A percentile compares a stretch with the other conserved stretches of the same genome.
Evolutionary conservation across 2,113 vertebrate genomes (phyloP).

Genomic region (Cairina moschata): DNA sequence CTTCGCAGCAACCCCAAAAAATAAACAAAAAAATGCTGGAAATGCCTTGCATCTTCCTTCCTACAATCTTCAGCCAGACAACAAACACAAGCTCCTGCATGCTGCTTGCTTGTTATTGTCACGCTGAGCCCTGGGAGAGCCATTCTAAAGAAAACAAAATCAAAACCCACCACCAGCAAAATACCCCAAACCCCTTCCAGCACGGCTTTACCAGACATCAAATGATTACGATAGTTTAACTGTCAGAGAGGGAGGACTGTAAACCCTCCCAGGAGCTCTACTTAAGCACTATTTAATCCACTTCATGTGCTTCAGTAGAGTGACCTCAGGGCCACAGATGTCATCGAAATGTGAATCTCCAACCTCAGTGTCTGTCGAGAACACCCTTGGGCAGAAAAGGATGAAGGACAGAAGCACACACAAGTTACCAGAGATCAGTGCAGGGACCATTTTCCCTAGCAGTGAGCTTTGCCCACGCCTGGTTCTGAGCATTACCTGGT

Average conservation of each 20-base stretch:
- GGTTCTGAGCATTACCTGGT: conserved; percentile 83
- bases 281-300: not conserved
- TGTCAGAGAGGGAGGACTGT: not conserved
- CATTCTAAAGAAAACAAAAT: not conserved
- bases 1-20: not conserved
- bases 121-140: not conserved
- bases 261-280: not conserved
- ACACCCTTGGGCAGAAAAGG: not conserved
- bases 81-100: not conserved
- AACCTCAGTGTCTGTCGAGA: not conserved
- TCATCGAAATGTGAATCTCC: not conserved
- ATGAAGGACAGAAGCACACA: too few species aligned
- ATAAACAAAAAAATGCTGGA: not conserved
- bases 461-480: rapidly evolving
- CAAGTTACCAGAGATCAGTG: rapidly evolving
- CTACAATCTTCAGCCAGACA: too few species aligned
- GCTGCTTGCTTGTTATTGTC: not conserved
- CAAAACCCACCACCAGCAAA: not conserved
- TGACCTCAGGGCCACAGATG: not conserved
- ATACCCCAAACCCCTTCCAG: not conserved
- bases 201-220: too few species aligned
- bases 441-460: rapidly evolving
- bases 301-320: not conserved
- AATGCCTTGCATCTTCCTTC: not conserved
- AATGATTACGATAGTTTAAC: not conserved